phyloP scores from a whole-genome alignment of 2,797 vertebrate species.

The Sparus aurata region DNA sequence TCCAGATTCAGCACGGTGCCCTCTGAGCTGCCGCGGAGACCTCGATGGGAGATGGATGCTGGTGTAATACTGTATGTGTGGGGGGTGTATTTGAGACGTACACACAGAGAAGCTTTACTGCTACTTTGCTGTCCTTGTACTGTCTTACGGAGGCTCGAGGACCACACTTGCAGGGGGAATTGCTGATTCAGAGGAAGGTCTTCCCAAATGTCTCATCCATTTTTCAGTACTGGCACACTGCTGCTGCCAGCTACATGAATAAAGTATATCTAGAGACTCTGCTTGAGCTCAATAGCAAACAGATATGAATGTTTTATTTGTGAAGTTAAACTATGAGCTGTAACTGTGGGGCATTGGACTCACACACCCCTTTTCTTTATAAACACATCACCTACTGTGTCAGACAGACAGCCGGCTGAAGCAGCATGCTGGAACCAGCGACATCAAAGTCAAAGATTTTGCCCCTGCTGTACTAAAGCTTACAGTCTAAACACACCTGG shows the following conservation, averaged over 20 bases:
- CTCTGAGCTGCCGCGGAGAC: conserved; percentile 41
- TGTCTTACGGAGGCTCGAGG: conserved; percentile 40
- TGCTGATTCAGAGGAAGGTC: conserved; percentile 67
- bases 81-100: conserved; percentile 25
- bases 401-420: conserved; percentile 28
- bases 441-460: conserved; percentile 46
- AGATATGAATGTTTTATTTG: conserved; percentile 80
- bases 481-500: conserved; percentile 35
- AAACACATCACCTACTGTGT: conserved; percentile 42
- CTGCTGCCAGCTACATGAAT: conserved; percentile 79
- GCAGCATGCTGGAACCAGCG: conserved; percentile 19
- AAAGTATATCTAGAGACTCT: conserved; percentile 75
- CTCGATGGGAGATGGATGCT: conserved; percentile 33
- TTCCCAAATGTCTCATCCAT: conserved; percentile 80
- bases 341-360: conserved; percentile 52
- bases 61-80: conserved; percentile 7
- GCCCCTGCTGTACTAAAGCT: conserved; percentile 23
- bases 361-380: conserved; percentile 26
- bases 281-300: conserved; percentile 77
- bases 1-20: conserved; percentile 48
- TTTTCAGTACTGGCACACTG: conserved; percentile 73
- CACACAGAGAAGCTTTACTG: conserved; percentile 32
- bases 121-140: conserved; percentile 47
- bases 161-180: conserved; percentile 47
- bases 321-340: conserved; percentile 70